Evolutionary conservation across 2,888 invertebrate genomes (phyloP).

Genomic region (Apotomis capreana): DNA sequence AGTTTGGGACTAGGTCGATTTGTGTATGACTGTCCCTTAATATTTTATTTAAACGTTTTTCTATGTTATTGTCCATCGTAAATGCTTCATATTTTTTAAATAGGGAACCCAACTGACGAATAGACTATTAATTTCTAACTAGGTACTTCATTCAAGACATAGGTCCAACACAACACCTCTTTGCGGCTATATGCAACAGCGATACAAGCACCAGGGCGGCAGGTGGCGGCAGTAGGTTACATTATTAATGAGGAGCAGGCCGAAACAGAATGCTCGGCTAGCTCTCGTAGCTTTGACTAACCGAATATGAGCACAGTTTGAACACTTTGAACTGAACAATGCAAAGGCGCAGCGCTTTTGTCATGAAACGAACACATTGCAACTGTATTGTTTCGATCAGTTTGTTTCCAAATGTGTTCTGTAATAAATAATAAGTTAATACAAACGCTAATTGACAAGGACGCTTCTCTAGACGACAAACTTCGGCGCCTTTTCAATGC

Average conservation of each 20-base stretch:
- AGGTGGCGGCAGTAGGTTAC: background rate
- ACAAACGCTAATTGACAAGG: too few relatives aligned
- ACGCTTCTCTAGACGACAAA: too few relatives aligned
- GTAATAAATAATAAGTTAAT: background rate
- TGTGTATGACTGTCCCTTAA: too few relatives aligned
- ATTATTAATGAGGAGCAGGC: background rate
- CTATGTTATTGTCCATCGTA: too few relatives aligned
- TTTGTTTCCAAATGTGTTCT: background rate
- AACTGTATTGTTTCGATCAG: constrained; percentile 1
- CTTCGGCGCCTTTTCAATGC: too few relatives aligned
- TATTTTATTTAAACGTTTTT: too few relatives aligned
- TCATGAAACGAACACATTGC: constrained; percentile 1
- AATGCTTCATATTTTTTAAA: too few relatives aligned
- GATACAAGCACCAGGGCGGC: background rate
- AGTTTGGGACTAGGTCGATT: too few relatives aligned
- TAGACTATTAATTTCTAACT: too few relatives aligned
- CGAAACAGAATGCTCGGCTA: background rate
- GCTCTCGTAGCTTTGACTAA: background rate
- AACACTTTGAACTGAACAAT: background rate
- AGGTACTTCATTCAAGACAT: too few relatives aligned
- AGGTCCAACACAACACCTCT: background rate
- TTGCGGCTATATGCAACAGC: background rate
- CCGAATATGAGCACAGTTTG: background rate
- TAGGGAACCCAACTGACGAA: too few relatives aligned
- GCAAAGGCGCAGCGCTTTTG: background rate